Percentiles rank a stretch among this genome's conserved stretches.
phyloP scores from a whole-genome alignment of 2,888 invertebrate genomes.

The Leucania comma region DNA sequence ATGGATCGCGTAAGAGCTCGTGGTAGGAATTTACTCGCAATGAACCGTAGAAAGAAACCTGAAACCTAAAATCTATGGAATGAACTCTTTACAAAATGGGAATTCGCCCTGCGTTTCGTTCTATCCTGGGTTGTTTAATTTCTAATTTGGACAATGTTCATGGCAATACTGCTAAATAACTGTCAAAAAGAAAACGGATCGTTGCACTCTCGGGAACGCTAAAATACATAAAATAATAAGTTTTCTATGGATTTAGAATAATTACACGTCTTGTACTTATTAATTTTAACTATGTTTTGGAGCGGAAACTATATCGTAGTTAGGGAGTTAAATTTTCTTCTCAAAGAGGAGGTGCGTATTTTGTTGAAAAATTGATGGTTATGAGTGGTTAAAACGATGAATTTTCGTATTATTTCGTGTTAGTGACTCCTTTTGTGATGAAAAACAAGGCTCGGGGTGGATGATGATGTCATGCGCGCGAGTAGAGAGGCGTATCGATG shows the following conservation, averaged over 20 bases:
- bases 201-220: constrained; percentile 82
- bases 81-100: neutral
- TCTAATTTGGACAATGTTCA: neutral
- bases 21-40: too few species aligned
- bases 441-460: constrained; percentile 15
- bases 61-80: too few species aligned
- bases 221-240: constrained; percentile 79
- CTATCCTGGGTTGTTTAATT: constrained; percentile 1
- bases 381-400: constrained; percentile 73
- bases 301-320: constrained; percentile 93
- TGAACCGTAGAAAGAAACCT: too few species aligned
- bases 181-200: constrained; percentile 85
- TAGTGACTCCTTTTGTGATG: constrained; percentile 55
- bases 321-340: constrained; percentile 94
- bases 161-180: constrained; percentile 67
- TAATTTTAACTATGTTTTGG: constrained; percentile 94
- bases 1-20: too few species aligned
- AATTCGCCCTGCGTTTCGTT: neutral
- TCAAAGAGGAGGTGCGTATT: constrained; percentile 94
- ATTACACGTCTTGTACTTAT: constrained; percentile 81
- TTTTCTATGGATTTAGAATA: constrained; percentile 88
- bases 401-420: constrained; percentile 66
- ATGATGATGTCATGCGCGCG: constrained; percentile 28
- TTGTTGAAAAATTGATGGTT: constrained; percentile 85
- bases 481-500: constrained; percentile 25